A percentile compares a stretch with the other conserved stretches of the same genome.
These are phyloP conservation scores for Adela reaumurella DNA, from an alignment of 2,888 invertebrate genomes.

Conservation along the genomic window DNA sequence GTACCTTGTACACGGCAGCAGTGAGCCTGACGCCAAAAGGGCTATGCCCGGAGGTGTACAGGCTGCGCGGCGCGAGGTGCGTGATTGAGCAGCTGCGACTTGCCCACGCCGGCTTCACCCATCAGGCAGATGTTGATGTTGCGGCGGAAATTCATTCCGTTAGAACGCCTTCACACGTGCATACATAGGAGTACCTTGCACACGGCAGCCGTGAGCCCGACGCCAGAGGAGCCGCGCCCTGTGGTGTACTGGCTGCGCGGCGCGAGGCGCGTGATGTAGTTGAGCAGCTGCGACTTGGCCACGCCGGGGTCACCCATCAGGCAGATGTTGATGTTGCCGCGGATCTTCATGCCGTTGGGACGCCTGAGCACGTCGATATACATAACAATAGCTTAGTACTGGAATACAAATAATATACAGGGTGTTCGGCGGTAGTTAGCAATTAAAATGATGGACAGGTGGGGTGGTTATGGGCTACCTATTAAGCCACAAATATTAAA, in stretches of 20 bases:
- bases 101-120: constrained; percentile 99
- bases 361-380: constrained; percentile 38
- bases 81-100: constrained; percentile 94
- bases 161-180: no score
- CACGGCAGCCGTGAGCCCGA: constrained; percentile 98
- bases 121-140: no score
- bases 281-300: constrained; percentile 95
- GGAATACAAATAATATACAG: constrained; percentile 68
- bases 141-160: constrained; percentile 98
- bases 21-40: constrained; percentile 76
- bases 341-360: constrained; percentile 96
- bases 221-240: constrained; percentile 94
- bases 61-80: constrained; percentile 90
- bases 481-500: no score
- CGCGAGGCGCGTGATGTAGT: constrained; percentile 91
- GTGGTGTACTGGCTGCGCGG: constrained; percentile 94
- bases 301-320: constrained; percentile 99
- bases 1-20: no score
- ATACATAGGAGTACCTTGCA: no score
- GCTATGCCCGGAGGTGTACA: constrained; percentile 94
- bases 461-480: no score
- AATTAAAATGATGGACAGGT: background rate
- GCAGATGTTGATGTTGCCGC: constrained; percentile 95
- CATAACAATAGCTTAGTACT: no score
- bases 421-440: constrained; percentile 91